A percentile compares a stretch with the other conserved stretches of the same genome.
Conservation (phyloP, 2,888 invertebrate genomes). For the Sinotaia quadrata region DNA sequence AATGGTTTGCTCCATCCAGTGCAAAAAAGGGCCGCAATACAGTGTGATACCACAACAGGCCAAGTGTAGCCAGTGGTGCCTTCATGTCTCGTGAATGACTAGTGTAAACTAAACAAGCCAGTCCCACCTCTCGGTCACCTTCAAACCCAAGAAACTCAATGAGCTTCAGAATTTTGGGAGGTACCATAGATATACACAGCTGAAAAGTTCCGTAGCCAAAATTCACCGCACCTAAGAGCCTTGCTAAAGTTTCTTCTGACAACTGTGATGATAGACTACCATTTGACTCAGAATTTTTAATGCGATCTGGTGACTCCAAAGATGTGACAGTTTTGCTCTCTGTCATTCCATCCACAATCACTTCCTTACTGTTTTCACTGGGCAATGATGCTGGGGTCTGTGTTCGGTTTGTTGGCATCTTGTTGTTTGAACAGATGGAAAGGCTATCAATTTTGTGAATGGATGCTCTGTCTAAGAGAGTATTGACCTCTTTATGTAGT, state of each 20-base stretch:
- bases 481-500: constrained; percentile 77
- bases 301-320: no score
- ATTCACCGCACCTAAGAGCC: constrained; percentile 80
- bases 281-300: no score
- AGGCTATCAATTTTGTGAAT: constrained; percentile 31
- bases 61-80: constrained; percentile 79
- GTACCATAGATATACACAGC: constrained; percentile 79
- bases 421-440: no score
- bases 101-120: constrained; percentile 77
- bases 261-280: background rate
- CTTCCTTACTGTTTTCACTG: no score
- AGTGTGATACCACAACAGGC: constrained; percentile 81
- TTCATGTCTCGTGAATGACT: constrained; percentile 79
- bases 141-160: constrained; percentile 80
- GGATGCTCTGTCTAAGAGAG: constrained; percentile 73
- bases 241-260: constrained; percentile 21
- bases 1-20: constrained; percentile 77
- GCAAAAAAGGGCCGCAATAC: constrained; percentile 81
- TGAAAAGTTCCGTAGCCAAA: constrained; percentile 81
- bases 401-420: no score
- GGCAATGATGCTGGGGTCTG: no score
- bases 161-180: constrained; percentile 76
- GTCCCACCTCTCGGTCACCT: constrained; percentile 76
- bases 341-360: no score
- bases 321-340: no score